Evolutionary conservation across 2,113 vertebrate genomes (phyloP).

Genomic region (Phainopepla nitens): DNA sequence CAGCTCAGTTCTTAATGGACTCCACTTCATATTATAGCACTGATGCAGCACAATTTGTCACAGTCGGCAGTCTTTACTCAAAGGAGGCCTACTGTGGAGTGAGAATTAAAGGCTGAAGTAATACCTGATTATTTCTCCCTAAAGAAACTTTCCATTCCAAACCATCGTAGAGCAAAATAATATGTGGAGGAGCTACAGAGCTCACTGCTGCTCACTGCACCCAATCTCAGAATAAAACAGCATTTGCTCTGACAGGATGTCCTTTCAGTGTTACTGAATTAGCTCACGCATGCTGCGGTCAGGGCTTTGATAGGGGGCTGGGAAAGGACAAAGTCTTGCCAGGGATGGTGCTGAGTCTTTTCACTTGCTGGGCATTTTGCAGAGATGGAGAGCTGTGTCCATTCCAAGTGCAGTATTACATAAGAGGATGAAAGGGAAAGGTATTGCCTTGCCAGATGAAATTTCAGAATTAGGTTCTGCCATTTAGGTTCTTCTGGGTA

Average conservation of each 20-base stretch:
- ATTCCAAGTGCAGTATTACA: not conserved
- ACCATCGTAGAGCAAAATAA: not conserved
- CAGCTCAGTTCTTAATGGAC: conserved; percentile 43
- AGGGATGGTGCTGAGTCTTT: not conserved
- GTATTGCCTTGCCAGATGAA: not conserved
- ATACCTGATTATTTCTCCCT: conserved; percentile 33
- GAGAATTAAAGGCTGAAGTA: conserved; percentile 44
- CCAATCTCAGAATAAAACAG: not conserved
- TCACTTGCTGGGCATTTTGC: not conserved
- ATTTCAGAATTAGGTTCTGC: not conserved
- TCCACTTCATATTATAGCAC: conserved; percentile 15
- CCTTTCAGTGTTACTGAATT: not conserved
- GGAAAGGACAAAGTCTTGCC: not conserved
- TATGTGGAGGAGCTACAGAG: not conserved
- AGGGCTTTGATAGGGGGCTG: not conserved
- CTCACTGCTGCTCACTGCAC: not conserved
- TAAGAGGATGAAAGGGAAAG: not conserved
- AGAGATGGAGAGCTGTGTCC: not conserved
- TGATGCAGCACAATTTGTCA: conserved; percentile 65
- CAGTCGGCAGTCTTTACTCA: conserved; percentile 38
- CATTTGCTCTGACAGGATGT: not conserved
- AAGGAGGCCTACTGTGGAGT: conserved; percentile 16
- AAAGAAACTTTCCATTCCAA: conserved; percentile 26
- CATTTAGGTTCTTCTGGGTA: not conserved
- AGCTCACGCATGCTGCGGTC: fast-evolving